Percentiles rank a stretch among this genome's conserved stretches.
Evolutionary conservation across 37 sponge, comb jelly and placozoan genomes (phyloP).

Genomic region (Halichondria panicea): DNA sequence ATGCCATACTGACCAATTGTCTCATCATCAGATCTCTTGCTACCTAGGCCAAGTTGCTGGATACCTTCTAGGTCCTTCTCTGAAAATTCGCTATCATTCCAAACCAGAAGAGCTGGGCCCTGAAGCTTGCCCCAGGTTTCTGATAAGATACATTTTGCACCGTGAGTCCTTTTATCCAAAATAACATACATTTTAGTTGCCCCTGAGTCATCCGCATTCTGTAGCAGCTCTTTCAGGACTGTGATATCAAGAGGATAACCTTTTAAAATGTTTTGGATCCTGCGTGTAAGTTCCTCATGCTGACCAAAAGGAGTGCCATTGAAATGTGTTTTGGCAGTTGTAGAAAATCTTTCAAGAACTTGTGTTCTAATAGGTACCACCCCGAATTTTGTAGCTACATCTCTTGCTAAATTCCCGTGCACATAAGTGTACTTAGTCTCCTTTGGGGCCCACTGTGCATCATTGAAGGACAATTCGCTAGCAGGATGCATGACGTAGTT

Average conservation of each 20-base stretch:
- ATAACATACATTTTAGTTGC: constrained; percentile 70
- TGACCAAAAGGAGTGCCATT: constrained; percentile 24
- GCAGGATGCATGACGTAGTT: constrained; percentile 1
- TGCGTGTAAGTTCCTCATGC: constrained; percentile 5
- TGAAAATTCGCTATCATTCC: constrained; percentile 52
- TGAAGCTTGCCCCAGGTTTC: constrained; percentile 48
- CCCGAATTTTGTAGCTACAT: constrained; percentile 6
- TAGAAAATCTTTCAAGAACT: not conserved
- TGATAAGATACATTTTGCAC: not conserved
- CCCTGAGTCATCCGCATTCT: constrained; percentile 84
- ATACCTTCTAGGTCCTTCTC: constrained; percentile 69
- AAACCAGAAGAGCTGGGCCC: constrained; percentile 58
- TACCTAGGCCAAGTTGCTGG: constrained; percentile 59
- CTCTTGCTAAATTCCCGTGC: not conserved
- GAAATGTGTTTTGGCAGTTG: not conserved
- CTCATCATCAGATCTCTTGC: constrained; percentile 45
- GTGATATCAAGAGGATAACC: constrained; percentile 48
- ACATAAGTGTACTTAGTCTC: not conserved
- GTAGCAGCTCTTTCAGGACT: constrained; percentile 59
- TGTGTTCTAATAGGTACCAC: not conserved
- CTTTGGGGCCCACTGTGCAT: constrained; percentile 20
- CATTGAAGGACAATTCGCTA: constrained; percentile 20
- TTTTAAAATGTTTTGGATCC: constrained; percentile 37
- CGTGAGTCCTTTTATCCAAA: constrained; percentile 55
- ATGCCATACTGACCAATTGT: constrained; percentile 78